phyloP scores from a whole-genome alignment of 2,888 invertebrate genomes.

The Rhingia campestris region DNA sequence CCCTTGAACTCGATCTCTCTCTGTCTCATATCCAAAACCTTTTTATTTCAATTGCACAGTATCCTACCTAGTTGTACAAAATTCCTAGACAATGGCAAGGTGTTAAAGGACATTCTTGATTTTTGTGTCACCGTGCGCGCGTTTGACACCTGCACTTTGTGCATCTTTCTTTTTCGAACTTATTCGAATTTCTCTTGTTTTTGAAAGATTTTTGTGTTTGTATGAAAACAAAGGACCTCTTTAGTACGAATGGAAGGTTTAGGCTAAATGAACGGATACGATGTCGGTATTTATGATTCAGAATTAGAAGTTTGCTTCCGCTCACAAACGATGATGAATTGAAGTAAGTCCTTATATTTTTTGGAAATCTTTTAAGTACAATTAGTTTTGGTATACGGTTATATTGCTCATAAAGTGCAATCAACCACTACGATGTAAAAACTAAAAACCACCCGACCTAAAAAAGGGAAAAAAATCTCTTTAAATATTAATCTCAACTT shows the following conservation, averaged over 20 bases:
- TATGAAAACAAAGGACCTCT: constrained; percentile 37
- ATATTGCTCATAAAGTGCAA: constrained; percentile 45
- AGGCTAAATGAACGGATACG: constrained; percentile 9
- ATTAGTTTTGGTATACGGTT: constrained; percentile 13
- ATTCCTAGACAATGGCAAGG: constrained; percentile 49
- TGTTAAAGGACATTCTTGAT: constrained; percentile 41
- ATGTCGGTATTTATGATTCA: constrained; percentile 10
- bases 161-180: constrained; percentile 6
- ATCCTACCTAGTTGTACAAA: constrained; percentile 26
- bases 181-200: constrained; percentile 37
- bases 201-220: constrained; percentile 21
- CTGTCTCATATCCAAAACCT: constrained; percentile 13
- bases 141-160: constrained; percentile 53
- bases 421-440: constrained; percentile 22
- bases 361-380: neutral
- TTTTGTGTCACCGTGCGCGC: constrained; percentile 10
- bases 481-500: constrained; percentile 22
- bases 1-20: constrained; percentile 54
- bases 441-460: neutral
- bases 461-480: neutral
- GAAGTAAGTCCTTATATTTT: neutral
- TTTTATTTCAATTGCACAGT: constrained; percentile 30
- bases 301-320: constrained; percentile 52
- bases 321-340: constrained; percentile 48
- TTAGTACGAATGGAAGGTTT: constrained; percentile 2